These are phyloP conservation scores for Tinea pellionella DNA, from an alignment of 2,888 invertebrate genomes.

Conservation along the genomic window DNA sequence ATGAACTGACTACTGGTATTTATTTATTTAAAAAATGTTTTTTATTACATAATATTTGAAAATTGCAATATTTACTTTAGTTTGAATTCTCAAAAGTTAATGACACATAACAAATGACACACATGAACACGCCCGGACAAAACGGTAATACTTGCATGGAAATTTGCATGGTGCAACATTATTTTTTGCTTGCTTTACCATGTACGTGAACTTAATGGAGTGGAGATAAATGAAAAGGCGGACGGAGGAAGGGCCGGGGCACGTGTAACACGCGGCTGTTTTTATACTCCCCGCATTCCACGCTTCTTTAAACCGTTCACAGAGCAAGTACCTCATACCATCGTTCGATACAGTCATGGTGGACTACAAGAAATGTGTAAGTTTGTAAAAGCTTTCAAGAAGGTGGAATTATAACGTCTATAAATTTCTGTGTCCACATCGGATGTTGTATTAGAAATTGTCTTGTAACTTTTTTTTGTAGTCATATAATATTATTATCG, in stretches of 20 bases:
- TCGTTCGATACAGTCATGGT: background rate
- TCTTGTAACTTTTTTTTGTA: too few species aligned
- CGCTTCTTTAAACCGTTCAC: conserved; percentile 7
- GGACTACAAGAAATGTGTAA: conserved; percentile 3
- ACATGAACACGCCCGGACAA: background rate
- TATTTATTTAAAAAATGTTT: too few species aligned
- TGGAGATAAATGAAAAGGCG: conserved; percentile 32
- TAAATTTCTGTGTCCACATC: background rate
- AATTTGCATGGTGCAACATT: conserved; percentile 4
- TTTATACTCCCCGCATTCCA: conserved; percentile 27
- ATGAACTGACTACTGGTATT: too few species aligned
- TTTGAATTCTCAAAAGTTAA: too few species aligned
- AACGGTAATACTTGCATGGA: background rate
- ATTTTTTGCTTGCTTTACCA: background rate
- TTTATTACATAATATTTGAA: too few species aligned
- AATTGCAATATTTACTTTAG: too few species aligned
- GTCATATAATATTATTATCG: too few species aligned
- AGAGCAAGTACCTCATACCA: conserved; percentile 7
- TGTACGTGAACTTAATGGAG: conserved; percentile 14
- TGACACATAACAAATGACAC: too few species aligned
- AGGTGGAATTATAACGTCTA: background rate
- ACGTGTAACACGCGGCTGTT: conserved; percentile 32
- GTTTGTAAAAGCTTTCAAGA: background rate
- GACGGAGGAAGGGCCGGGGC: conserved; percentile 21
- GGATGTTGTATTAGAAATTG: background rate